These are phyloP conservation scores for Callyntrura sp. DNA, from an alignment of 2,888 invertebrate species.

Conservation along the genomic window DNA sequence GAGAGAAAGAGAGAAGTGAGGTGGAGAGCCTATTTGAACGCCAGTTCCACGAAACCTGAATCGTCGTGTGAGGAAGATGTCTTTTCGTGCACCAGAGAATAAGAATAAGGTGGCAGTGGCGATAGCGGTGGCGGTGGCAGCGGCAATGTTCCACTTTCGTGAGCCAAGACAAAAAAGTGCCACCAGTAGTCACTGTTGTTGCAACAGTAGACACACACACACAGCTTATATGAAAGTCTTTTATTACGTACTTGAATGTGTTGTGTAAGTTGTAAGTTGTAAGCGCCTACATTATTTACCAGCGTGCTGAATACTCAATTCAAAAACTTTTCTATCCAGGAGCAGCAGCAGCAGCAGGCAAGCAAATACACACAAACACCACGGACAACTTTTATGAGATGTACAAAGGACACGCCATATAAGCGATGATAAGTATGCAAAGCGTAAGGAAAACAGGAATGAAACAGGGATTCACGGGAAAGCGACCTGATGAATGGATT, in stretches of 20 bases:
- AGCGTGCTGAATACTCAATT: constrained; percentile 12
- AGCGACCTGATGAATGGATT: constrained; percentile 26
- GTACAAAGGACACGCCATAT: not conserved
- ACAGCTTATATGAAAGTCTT: too few species aligned
- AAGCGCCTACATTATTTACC: constrained; percentile 17
- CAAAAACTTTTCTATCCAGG: too few species aligned
- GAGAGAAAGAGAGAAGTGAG: too few species aligned
- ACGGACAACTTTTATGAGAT: not conserved
- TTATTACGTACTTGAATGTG: constrained; percentile 23
- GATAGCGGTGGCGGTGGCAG: constrained; percentile 25
- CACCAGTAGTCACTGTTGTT: constrained; percentile 7
- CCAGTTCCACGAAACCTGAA: constrained; percentile 25
- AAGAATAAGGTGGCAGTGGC: constrained; percentile 40
- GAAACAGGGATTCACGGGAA: constrained; percentile 18
- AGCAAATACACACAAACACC: constrained; percentile 8
- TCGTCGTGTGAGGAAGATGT: constrained; percentile 30
- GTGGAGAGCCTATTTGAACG: too few species aligned
- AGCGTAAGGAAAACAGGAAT: constrained; percentile 6
- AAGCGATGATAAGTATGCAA: constrained; percentile 1
- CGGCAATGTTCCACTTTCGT: constrained; percentile 60
- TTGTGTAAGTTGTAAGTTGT: not conserved
- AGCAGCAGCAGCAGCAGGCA: too few species aligned
- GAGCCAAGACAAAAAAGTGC: constrained; percentile 68
- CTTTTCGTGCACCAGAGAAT: constrained; percentile 46
- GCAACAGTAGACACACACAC: not conserved